Base-by-base conservation (phyloP, 1,140 invertebrate genomes). In the Calephelis virginiensis region DNA sequence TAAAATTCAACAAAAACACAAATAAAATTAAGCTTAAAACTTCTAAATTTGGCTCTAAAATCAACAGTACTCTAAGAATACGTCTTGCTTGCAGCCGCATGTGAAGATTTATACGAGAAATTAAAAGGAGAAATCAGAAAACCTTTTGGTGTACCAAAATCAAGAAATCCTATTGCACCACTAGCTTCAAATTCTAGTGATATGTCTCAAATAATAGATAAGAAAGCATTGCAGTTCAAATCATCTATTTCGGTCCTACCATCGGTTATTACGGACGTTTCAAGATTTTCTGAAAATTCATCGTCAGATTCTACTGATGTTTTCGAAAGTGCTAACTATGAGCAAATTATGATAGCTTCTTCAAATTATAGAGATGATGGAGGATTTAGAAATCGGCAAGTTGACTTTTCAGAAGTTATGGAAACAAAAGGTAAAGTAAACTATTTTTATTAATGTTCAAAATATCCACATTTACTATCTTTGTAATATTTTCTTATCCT, bases 181-280 rank as follows among this genome's bases (percentile, higher is more conserved):
- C 53, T 56, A 7, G 17, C 53, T 11, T 12, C 5, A 9, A 28
- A 45, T 11, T 43, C 47, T 0, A 50, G 38, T 11, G 65, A 53
- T 3, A 61, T 38, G 10, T 50, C 68, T 3, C 28, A 62, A 63
- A 37, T 8, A n/a, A 60, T 40, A 60, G 59, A 17, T 47, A 65
- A 40, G 63, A 65, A 47, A 43, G 71, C 43, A 12, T 47, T 70
- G 40, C 65, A 77, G 12, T 82, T 81, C 17, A 80, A 80, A 67
- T 81, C 80, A 4, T 79, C 80, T 9, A 66, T 82, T 48, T 81
- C 78, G 8, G 71, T 82, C 2, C 28, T 81, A 38, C 78, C 78
- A 1, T 75, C 77, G 0, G 70, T 69, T 6, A 61, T 76, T 0
- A 74, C 73, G n/a, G 78, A 77, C 8, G 66, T 69, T 0, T 77